phyloP scores from a whole-genome alignment of 2,888 invertebrate species.

The Crioceris asparagi region DNA sequence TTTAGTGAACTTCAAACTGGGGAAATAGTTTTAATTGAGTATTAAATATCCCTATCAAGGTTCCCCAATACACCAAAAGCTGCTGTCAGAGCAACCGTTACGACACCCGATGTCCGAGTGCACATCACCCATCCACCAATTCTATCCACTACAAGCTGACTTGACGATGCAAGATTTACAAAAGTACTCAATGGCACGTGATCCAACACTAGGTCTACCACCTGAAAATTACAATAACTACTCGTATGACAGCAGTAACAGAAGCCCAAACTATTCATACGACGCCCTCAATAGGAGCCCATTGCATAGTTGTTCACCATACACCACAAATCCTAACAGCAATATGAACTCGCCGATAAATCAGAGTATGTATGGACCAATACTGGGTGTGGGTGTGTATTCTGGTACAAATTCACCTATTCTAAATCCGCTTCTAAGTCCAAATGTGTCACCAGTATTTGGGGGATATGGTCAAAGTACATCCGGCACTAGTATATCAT shows the following conservation, averaged over 20 bases:
- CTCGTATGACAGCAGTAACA: conserved; percentile 19
- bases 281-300: conserved; percentile 19
- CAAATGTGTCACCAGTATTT: conserved; percentile 31
- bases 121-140: conserved; percentile 54
- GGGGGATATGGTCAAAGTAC: conserved; percentile 26
- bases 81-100: conserved; percentile 21
- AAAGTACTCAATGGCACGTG: conserved; percentile 18
- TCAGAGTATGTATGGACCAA: conserved; percentile 24
- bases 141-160: conserved; percentile 44
- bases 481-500: conserved; percentile 38
- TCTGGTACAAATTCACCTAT: conserved; percentile 30
- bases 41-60: too few species aligned
- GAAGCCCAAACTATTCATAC: conserved; percentile 19
- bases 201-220: conserved; percentile 26
- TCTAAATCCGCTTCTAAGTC: conserved; percentile 29
- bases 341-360: conserved; percentile 29
- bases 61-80: conserved; percentile 52
- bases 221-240: conserved; percentile 22
- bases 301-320: conserved; percentile 28
- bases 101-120: conserved; percentile 32
- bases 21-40: too few species aligned
- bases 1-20: too few species aligned
- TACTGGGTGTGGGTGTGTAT: conserved; percentile 29
- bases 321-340: conserved; percentile 30
- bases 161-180: conserved; percentile 40